These are phyloP conservation scores for Nematostella vectensis DNA, from an alignment of 92 coral and sea anemone species.

Conservation along the genomic window DNA sequence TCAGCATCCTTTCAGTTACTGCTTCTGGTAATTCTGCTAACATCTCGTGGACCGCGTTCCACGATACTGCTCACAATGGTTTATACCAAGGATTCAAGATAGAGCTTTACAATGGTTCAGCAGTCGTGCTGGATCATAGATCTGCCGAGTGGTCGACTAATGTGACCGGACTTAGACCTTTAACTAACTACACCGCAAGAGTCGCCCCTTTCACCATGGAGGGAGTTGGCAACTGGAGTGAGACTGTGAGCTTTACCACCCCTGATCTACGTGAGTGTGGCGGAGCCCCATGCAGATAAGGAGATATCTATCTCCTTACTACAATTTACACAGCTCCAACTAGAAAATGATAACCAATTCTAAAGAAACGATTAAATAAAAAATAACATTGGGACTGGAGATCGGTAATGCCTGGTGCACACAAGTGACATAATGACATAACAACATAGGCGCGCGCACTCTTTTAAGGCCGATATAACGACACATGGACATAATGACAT, in stretches of 20 bases:
- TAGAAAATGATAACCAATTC: too few relatives aligned
- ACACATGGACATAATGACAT: too few relatives aligned
- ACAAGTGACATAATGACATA: too few relatives aligned
- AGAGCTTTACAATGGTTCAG: neutral
- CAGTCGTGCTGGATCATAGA: neutral
- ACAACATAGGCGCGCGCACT: too few relatives aligned
- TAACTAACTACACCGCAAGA: neutral
- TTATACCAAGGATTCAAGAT: neutral
- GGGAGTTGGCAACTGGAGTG: conserved; percentile 13
- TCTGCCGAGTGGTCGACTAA: neutral
- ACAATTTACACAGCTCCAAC: too few relatives aligned
- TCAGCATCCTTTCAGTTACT: neutral
- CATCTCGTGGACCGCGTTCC: neutral
- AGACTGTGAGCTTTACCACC: neutral
- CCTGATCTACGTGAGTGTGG: neutral
- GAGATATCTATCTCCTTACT: too few relatives aligned
- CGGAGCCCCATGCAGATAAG: too few relatives aligned
- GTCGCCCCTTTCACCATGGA: conserved; percentile 1
- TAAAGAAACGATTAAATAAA: too few relatives aligned
- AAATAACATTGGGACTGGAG: too few relatives aligned
- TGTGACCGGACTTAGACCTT: neutral
- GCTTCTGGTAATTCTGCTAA: neutral
- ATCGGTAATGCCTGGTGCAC: too few relatives aligned
- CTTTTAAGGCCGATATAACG: too few relatives aligned
- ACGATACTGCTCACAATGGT: neutral